A percentile compares a stretch with the other conserved stretches of the same genome.
Evolutionary conservation across 2,888 invertebrate genomes (phyloP).

Genomic region (Julus scanicus): DNA sequence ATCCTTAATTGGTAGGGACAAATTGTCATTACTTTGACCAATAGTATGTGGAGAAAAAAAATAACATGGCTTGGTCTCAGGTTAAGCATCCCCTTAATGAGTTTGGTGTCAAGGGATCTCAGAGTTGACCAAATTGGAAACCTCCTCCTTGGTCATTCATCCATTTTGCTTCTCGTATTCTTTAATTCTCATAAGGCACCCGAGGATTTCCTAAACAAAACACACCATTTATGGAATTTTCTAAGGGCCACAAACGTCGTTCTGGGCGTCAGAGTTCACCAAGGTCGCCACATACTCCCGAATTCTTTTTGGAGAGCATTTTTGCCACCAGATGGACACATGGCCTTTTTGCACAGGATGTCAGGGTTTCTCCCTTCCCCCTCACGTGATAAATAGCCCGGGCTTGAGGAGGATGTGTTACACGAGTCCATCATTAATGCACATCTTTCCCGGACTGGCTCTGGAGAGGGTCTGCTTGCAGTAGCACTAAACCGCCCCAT

Average conservation of each 20-base stretch:
- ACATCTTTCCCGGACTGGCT: not conserved
- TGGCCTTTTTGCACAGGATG: not conserved
- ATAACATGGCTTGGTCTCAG: no score
- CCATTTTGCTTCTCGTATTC: not conserved
- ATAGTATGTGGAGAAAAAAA: no score
- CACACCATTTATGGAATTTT: not conserved
- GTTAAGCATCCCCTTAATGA: not conserved
- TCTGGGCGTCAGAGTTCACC: not conserved
- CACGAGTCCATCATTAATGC: not conserved
- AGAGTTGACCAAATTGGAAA: not conserved
- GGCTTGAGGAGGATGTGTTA: not conserved
- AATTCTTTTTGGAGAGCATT: not conserved
- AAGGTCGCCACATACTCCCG: conserved; percentile 1
- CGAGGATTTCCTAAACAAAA: not conserved
- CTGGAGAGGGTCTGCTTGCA: not conserved
- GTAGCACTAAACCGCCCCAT: not conserved
- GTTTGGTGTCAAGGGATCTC: not conserved
- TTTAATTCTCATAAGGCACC: not conserved
- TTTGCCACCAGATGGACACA: conserved; percentile 7
- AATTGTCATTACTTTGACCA: no score
- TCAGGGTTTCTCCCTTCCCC: not conserved
- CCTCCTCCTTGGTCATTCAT: not conserved
- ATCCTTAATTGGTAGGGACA: not conserved
- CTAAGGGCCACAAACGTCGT: not conserved
- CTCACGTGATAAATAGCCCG: conserved; percentile 11